These are phyloP conservation scores for Amphilophus citrinellus DNA, from an alignment of 2,113 vertebrate species.

Conservation along the genomic window DNA sequence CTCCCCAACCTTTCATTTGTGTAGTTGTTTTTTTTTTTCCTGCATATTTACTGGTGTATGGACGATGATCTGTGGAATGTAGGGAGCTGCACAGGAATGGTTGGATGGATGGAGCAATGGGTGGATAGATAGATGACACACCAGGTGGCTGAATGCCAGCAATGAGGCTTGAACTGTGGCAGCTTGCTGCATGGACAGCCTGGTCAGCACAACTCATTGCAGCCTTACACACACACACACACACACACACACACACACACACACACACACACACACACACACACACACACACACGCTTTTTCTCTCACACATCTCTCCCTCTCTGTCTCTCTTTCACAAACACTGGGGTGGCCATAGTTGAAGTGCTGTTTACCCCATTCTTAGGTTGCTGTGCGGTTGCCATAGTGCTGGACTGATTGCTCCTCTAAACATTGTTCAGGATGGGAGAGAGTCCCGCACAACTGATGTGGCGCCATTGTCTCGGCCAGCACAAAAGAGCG, in stretches of 20 bases:
- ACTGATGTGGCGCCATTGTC: slow-evolving; percentile 69
- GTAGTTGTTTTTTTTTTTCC: not conserved
- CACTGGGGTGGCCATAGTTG: slow-evolving; percentile 57
- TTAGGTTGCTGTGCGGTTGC: slow-evolving; percentile 73
- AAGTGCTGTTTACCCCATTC: slow-evolving; percentile 80
- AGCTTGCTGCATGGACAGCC: slow-evolving; percentile 61
- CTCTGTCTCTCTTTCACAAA: slow-evolving; percentile 32
- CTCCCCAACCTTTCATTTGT: not conserved
- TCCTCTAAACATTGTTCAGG: slow-evolving; percentile 72
- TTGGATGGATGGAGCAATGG: slow-evolving; percentile 27
- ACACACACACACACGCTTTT: slow-evolving; percentile 6
- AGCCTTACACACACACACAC: slow-evolving; percentile 39
- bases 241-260: slow-evolving; percentile 26
- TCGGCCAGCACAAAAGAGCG: slow-evolving; percentile 61
- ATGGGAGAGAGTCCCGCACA: slow-evolving; percentile 58
- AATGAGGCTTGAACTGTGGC: slow-evolving; percentile 67
- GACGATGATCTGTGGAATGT: slow-evolving; percentile 52
- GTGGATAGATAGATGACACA: slow-evolving; percentile 65
- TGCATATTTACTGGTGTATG: not conserved
- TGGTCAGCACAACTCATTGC: slow-evolving; percentile 80
- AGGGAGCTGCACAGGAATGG: slow-evolving; percentile 28
- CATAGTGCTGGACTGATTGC: slow-evolving; percentile 64
- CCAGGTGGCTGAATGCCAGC: slow-evolving; percentile 78
- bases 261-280: slow-evolving; percentile 25
- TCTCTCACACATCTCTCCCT: slow-evolving; percentile 20